Conservation (phyloP, 2,888 invertebrate genomes). For the Pheosia tremula region DNA sequence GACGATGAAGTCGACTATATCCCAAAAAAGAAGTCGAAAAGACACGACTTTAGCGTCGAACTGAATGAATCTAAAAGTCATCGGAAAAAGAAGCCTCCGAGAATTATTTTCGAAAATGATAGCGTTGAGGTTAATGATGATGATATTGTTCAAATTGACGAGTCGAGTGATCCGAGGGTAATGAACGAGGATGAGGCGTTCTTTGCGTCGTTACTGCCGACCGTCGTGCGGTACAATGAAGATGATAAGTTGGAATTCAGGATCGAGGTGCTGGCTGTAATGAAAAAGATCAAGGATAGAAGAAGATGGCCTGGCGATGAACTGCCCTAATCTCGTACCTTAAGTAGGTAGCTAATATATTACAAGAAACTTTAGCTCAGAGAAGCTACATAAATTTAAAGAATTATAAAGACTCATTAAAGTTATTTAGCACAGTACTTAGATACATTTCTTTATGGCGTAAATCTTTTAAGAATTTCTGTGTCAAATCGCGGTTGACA, state of each 20-base stretch:
- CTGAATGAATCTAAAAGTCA: constrained; percentile 11
- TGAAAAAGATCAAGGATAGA: constrained; percentile 69
- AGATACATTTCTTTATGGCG: no score
- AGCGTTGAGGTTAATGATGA: constrained; percentile 29
- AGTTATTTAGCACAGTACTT: no score
- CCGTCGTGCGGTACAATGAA: constrained; percentile 71
- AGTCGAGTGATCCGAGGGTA: constrained; percentile 60
- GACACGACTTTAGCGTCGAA: constrained; percentile 20
- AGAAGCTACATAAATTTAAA: no score
- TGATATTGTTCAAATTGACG: constrained; percentile 59
- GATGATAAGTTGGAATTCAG: constrained; percentile 74
- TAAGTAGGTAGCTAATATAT: no score
- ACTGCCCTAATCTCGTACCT: background rate
- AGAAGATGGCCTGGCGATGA: constrained; percentile 49
- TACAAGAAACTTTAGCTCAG: no score
- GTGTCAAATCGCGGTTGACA: no score
- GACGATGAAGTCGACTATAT: constrained; percentile 17
- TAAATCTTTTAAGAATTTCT: no score
- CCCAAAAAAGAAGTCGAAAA: constrained; percentile 44
- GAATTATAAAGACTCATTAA: no score
- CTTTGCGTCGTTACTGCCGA: constrained; percentile 73
- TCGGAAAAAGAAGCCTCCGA: constrained; percentile 25
- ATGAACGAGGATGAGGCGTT: constrained; percentile 82
- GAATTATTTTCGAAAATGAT: background rate
- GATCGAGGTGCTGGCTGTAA: constrained; percentile 68